phyloP scores from a whole-genome alignment of 1,140 invertebrate genomes.

The Nixonia krombeini region DNA sequence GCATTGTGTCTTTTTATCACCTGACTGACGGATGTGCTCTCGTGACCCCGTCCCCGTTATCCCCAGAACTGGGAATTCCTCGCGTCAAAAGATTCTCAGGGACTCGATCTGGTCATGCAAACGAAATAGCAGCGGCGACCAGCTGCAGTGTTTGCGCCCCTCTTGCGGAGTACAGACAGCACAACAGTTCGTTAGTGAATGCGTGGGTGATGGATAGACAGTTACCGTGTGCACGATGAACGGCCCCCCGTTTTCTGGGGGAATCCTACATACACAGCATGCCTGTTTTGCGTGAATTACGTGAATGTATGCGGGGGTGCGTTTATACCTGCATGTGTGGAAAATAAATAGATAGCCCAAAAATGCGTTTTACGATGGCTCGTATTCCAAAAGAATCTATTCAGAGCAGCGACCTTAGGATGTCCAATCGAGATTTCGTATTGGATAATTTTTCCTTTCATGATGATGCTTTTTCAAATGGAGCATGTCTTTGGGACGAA shows the following conservation, averaged over 20 bases:
- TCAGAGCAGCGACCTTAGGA: conserved; percentile 30
- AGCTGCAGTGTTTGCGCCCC: conserved; percentile 51
- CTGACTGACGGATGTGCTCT: conserved; percentile 44
- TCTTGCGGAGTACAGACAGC: conserved; percentile 19
- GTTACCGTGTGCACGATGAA: conserved; percentile 57
- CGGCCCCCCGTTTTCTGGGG: conserved; percentile 10
- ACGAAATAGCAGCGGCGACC: conserved; percentile 23
- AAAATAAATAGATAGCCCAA: conserved; percentile 31
- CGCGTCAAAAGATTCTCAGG: conserved; percentile 29
- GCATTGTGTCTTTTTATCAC: conserved; percentile 52
- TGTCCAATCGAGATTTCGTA: conserved; percentile 45
- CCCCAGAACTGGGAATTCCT: conserved; percentile 26
- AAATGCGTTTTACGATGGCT: conserved; percentile 43
- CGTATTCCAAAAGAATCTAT: conserved; percentile 37
- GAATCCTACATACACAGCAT: conserved; percentile 7
- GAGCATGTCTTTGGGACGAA: conserved; percentile 29
- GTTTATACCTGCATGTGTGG: conserved; percentile 33
- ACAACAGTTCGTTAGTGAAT: conserved; percentile 47
- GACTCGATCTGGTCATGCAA: conserved; percentile 1
- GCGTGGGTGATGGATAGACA: conserved; percentile 70
- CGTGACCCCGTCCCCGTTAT: conserved; percentile 25
- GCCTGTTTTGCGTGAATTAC: conserved; percentile 19
- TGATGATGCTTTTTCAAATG: conserved; percentile 12
- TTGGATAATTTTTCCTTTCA: conserved; percentile 46
- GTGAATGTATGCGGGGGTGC: not conserved